A percentile compares a stretch with the other conserved stretches of the same genome.
These are phyloP conservation scores for Cnemophilus loriae DNA, from an alignment of 2,113 vertebrate genomes.

Conservation along the genomic window DNA sequence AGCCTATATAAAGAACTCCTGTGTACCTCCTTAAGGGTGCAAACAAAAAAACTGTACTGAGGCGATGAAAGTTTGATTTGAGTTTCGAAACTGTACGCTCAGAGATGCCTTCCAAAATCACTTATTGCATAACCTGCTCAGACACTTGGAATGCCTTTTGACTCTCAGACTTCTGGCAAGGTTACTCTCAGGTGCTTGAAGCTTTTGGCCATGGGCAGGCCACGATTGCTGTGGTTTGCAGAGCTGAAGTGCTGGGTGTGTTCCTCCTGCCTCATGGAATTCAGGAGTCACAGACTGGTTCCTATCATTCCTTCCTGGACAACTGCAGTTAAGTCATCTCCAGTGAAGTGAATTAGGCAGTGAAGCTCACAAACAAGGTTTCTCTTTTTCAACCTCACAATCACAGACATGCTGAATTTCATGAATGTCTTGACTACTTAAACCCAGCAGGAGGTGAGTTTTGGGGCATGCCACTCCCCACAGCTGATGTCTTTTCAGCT, in stretches of 20 bases:
- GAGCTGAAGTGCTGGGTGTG: neutral
- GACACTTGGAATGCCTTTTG: neutral
- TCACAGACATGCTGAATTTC: neutral
- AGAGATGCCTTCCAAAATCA: neutral
- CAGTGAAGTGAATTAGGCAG: neutral
- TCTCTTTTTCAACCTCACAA: neutral
- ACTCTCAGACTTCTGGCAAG: neutral
- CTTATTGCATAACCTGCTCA: neutral
- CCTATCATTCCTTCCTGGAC: neutral
- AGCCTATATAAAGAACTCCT: neutral
- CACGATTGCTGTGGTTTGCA: accelerated
- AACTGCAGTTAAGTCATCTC: neutral
- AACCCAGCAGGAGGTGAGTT: neutral
- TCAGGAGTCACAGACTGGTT: neutral
- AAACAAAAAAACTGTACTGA: neutral
- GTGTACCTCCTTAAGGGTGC: neutral
- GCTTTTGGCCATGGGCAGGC: neutral
- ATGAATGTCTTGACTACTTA: neutral
- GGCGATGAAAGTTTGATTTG: neutral
- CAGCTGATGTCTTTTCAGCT: neutral
- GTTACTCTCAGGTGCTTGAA: neutral
- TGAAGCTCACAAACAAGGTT: neutral
- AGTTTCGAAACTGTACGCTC: neutral
- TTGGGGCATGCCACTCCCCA: accelerated
- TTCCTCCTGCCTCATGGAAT: neutral